Evolutionary conservation across 2,113 vertebrate species (phyloP).

Genomic region (Psophia crepitans): DNA sequence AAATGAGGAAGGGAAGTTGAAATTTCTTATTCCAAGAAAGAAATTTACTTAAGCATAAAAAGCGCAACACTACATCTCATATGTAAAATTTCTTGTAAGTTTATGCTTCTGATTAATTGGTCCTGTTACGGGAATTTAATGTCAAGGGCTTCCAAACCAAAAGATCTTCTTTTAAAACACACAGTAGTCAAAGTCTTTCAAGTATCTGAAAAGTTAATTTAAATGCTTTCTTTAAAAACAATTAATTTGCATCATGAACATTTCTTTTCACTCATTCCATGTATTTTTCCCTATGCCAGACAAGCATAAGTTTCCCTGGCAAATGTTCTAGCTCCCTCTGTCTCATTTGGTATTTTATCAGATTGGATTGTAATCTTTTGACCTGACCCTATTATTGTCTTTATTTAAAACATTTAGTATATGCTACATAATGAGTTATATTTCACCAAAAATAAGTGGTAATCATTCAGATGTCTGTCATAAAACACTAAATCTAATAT

Average conservation of each 20-base stretch:
- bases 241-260: background rate
- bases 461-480: background rate
- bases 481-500: background rate
- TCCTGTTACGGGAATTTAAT: background rate
- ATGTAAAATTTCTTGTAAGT: background rate
- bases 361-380: background rate
- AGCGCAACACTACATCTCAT: background rate
- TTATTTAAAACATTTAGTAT: background rate
- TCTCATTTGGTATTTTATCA: background rate
- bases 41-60: background rate
- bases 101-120: background rate
- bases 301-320: background rate
- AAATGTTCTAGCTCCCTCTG: background rate
- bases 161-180: background rate
- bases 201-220: background rate
- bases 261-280: background rate
- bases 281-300: background rate
- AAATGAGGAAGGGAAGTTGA: background rate
- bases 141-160: background rate
- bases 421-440: background rate
- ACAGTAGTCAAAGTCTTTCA: background rate
- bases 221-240: background rate
- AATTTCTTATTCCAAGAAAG: background rate
- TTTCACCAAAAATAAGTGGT: background rate
- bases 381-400: background rate